Percentiles rank a stretch among this genome's conserved stretches.
Conservation (phyloP, 2,113 vertebrate genomes). For the Columba livia region DNA sequence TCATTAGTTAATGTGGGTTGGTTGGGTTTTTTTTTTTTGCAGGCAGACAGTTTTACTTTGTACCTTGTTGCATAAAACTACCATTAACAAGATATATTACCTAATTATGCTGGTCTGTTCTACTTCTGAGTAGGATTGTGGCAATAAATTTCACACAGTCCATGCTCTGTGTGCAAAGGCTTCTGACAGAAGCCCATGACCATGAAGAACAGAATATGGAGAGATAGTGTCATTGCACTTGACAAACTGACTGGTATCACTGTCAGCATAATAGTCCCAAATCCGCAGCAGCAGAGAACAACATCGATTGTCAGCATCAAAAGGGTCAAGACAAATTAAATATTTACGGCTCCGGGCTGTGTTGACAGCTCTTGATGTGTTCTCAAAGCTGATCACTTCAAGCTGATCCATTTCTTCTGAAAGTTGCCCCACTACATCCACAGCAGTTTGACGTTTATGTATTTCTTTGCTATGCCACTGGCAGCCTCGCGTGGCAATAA, state of each 20-base stretch:
- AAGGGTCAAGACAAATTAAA: conserved; percentile 55
- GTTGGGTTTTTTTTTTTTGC: background rate
- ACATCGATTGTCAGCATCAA: conserved; percentile 54
- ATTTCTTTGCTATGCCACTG: background rate
- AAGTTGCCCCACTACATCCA: background rate
- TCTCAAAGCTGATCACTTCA: conserved; percentile 29
- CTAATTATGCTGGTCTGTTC: background rate
- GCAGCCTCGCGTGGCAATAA: background rate
- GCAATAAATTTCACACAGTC: background rate
- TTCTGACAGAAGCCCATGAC: conserved; percentile 46
- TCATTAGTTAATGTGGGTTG: background rate
- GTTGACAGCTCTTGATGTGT: conserved; percentile 56
- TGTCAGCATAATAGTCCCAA: conserved; percentile 56
- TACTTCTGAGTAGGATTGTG: background rate
- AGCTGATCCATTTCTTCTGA: conserved; percentile 37
- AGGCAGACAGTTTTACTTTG: conserved; percentile 15
- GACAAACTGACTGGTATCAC: conserved; percentile 54
- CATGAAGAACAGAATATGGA: background rate
- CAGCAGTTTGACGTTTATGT: background rate
- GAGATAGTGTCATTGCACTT: conserved; percentile 35
- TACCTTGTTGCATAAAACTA: background rate
- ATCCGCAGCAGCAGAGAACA: conserved; percentile 35
- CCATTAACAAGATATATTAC: conserved; percentile 11
- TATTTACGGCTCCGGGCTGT: background rate
- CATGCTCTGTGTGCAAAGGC: background rate